Conservation (phyloP, 2,888 invertebrate species). For the Liopterus haemorrhoidalis region DNA sequence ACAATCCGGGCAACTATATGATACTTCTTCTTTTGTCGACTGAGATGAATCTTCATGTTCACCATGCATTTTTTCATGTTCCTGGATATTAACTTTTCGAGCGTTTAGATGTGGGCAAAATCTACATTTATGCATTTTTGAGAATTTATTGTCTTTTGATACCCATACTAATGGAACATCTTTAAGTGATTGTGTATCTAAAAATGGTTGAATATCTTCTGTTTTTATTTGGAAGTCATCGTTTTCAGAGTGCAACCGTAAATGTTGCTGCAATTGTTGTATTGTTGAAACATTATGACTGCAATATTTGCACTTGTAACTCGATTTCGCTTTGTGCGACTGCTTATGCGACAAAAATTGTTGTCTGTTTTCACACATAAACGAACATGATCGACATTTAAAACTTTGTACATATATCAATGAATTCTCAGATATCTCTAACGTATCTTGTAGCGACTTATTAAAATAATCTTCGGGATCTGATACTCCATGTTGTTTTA, state of each 20-base stretch:
- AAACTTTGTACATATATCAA: constrained; percentile 40
- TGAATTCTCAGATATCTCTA: constrained; percentile 32
- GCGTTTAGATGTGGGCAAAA: constrained; percentile 79
- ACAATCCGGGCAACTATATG: constrained; percentile 68
- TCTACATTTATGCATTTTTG: constrained; percentile 79
- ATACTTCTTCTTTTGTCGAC: constrained; percentile 46
- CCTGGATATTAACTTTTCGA: constrained; percentile 71
- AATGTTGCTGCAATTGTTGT: constrained; percentile 76
- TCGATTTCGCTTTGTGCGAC: constrained; percentile 68
- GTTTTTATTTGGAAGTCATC: constrained; percentile 38
- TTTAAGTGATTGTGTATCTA: constrained; percentile 43
- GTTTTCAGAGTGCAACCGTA: constrained; percentile 60
- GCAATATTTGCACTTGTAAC: constrained; percentile 75
- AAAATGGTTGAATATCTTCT: constrained; percentile 36
- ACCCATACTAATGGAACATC: constrained; percentile 74
- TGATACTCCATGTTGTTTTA: constrained; percentile 57
- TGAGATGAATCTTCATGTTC: constrained; percentile 41
- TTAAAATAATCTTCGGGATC: constrained; percentile 55
- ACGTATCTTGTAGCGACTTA: constrained; percentile 15
- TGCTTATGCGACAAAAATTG: constrained; percentile 84
- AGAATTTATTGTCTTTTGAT: constrained; percentile 63
- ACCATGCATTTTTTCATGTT: constrained; percentile 77
- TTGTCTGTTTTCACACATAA: constrained; percentile 78
- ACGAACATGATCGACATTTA: constrained; percentile 74
- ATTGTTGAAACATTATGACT: constrained; percentile 76